Evolutionary conservation across 2,888 invertebrate genomes (phyloP).

Genomic region (Acanthococcus lagerstroemiae): DNA sequence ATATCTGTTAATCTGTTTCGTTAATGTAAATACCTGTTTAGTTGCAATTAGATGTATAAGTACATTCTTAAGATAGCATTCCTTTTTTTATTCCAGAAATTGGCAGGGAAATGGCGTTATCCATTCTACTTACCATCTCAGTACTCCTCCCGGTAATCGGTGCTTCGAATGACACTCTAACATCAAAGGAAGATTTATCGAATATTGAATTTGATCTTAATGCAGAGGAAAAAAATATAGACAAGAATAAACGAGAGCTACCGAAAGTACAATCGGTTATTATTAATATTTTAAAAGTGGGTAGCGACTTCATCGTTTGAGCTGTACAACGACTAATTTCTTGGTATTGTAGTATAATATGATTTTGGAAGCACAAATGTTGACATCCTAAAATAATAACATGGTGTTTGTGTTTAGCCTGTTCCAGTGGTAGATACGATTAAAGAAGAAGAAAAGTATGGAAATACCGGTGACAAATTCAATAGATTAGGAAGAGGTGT

Average conservation of each 20-base stretch:
- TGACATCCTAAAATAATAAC: no score
- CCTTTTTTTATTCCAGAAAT: neutral
- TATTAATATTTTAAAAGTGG: constrained; percentile 9
- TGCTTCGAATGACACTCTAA: neutral
- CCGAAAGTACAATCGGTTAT: constrained; percentile 7
- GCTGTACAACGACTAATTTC: no score
- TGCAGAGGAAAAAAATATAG: neutral
- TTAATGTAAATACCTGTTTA: no score
- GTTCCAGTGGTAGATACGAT: constrained; percentile 66
- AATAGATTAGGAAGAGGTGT: constrained; percentile 53
- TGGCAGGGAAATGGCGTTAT: neutral
- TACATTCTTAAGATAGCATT: neutral
- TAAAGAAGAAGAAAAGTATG: constrained; percentile 65
- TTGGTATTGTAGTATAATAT: no score
- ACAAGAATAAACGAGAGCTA: constrained; percentile 11
- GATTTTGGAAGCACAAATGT: no score
- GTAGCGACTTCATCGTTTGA: no score
- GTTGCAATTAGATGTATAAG: neutral
- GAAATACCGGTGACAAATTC: constrained; percentile 61
- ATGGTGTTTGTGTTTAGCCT: constrained; percentile 43
- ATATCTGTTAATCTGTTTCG: no score
- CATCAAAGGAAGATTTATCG: neutral
- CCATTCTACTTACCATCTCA: neutral
- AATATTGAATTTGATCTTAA: neutral
- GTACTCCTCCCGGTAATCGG: neutral